phyloP scores from a whole-genome alignment of 2,888 invertebrate species.

The Glaucopsyche alexis region DNA sequence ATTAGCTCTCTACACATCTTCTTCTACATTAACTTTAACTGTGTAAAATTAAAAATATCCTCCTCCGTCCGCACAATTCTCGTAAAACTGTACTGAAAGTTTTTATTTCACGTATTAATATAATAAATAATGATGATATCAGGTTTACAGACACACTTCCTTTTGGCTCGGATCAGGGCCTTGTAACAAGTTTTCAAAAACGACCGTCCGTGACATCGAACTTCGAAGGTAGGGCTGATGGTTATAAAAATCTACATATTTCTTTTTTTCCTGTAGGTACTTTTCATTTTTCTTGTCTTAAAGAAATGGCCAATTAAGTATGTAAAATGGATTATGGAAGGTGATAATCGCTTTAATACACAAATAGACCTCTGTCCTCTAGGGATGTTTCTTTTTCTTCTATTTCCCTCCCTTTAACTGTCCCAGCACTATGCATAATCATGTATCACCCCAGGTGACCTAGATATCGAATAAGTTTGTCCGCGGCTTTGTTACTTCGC shows the following conservation, averaged over 20 bases:
- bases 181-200: neutral
- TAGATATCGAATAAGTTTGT: conserved; percentile 32
- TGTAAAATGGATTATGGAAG: too few relatives aligned
- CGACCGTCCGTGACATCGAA: neutral
- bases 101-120: too few relatives aligned
- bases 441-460: conserved; percentile 38
- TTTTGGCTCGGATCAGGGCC: neutral
- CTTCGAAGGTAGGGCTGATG: neutral
- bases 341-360: neutral
- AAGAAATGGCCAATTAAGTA: too few relatives aligned
- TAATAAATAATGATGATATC: neutral
- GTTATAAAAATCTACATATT: neutral
- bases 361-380: too few relatives aligned
- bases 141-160: neutral
- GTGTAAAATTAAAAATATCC: too few relatives aligned
- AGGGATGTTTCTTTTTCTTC: neutral
- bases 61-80: too few relatives aligned
- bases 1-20: too few relatives aligned
- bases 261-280: too few relatives aligned
- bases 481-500: neutral
- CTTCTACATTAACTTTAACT: too few relatives aligned
- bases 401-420: neutral
- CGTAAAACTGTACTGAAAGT: too few relatives aligned
- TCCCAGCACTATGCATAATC: conserved; percentile 27
- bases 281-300: too few relatives aligned